A percentile compares a stretch with the other conserved stretches of the same genome.
Evolutionary conservation across 2,113 vertebrate species (phyloP).

Genomic region (Centropristis striata): DNA sequence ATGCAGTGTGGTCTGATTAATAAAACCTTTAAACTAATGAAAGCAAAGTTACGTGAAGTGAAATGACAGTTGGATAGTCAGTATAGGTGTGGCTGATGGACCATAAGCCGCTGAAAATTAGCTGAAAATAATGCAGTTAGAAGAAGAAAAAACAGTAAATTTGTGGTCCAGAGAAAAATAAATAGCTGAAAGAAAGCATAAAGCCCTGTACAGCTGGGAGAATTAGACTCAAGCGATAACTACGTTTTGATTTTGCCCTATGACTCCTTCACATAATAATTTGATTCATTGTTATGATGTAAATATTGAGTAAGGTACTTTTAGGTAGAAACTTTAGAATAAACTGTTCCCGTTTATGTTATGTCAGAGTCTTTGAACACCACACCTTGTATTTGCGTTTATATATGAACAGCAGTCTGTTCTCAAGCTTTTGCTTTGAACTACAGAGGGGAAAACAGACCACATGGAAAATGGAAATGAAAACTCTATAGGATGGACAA

Average conservation of each 20-base stretch:
- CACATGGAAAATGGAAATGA: background rate
- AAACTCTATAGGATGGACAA: background rate
- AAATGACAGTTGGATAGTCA: background rate
- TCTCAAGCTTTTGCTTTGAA: background rate
- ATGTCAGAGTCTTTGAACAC: background rate
- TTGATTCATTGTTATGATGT: background rate
- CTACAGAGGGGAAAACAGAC: background rate
- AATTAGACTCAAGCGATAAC: background rate
- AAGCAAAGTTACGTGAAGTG: background rate
- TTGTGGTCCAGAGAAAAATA: background rate
- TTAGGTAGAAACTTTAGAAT: background rate
- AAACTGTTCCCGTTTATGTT: background rate
- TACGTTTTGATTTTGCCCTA: background rate
- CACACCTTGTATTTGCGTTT: background rate
- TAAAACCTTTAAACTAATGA: background rate
- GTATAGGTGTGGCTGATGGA: background rate
- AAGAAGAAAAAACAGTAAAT: background rate
- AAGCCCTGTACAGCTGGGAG: background rate
- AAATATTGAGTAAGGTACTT: background rate
- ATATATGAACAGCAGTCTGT: slow-evolving; percentile 2
- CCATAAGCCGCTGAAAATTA: no score
- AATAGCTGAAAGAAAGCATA: background rate
- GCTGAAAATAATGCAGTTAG: no score
- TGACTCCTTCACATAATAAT: background rate
- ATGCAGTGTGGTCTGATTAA: no score